Conservation (phyloP, 2,888 invertebrate species). For the Pyrochroa serraticornis region DNA sequence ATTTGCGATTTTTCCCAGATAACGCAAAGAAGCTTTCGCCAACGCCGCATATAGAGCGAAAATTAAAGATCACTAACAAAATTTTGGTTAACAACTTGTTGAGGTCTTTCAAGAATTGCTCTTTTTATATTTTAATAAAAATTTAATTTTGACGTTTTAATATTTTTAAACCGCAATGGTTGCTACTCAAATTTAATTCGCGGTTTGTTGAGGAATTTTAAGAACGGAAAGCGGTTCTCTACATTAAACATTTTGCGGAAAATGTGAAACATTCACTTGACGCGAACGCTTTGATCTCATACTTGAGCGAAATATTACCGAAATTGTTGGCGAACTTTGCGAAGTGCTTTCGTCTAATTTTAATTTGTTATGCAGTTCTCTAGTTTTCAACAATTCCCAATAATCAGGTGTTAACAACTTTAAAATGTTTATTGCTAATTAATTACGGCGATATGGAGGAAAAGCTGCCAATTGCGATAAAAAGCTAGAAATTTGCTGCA, state of each 20-base stretch:
- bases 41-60: constrained; percentile 20
- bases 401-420: too few relatives aligned
- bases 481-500: too few relatives aligned
- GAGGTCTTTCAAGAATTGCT: background rate
- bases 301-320: constrained; percentile 2
- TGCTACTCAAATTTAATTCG: constrained; percentile 3
- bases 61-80: constrained; percentile 15
- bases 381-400: too few relatives aligned
- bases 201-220: constrained; percentile 1
- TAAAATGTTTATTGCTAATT: too few relatives aligned
- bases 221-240: constrained; percentile 2
- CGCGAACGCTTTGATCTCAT: background rate
- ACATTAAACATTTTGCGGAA: background rate
- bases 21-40: background rate
- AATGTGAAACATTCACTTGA: constrained; percentile 8
- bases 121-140: background rate
- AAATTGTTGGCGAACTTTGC: constrained; percentile 18
- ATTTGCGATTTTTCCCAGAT: background rate
- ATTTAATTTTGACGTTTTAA: too few relatives aligned
- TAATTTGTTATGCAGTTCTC: too few relatives aligned
- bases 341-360: background rate
- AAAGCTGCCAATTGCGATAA: too few relatives aligned
- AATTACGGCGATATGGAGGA: too few relatives aligned
- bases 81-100: constrained; percentile 2
- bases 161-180: too few relatives aligned